Conservation (phyloP, 2,113 vertebrate genomes). For the Antechinus flavipes region DNA sequence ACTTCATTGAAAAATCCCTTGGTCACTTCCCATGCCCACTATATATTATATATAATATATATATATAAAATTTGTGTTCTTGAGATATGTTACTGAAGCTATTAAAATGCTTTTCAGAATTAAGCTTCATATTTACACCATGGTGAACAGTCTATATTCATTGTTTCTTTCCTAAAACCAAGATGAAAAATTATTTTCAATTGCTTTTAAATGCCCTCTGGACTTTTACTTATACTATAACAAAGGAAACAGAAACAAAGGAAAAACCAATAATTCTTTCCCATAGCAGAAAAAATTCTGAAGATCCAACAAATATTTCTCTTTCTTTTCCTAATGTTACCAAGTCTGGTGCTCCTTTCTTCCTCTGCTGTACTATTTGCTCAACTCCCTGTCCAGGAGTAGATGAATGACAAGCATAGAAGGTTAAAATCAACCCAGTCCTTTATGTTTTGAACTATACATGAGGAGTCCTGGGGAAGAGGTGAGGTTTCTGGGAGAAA, state of each 20-base stretch:
- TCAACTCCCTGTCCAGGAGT: background rate
- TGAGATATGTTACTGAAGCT: background rate
- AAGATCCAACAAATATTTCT: background rate
- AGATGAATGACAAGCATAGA: background rate
- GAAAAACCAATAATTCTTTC: background rate
- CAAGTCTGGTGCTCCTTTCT: background rate
- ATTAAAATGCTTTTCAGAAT: background rate
- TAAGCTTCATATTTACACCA: background rate
- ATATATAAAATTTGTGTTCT: background rate
- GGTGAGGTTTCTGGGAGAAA: background rate
- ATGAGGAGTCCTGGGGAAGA: background rate
- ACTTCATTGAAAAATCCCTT: background rate
- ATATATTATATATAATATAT: background rate
- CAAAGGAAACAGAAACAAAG: background rate
- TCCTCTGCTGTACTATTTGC: background rate
- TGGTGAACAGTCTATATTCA: background rate
- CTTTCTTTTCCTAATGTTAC: background rate
- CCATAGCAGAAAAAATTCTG: background rate
- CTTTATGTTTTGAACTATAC: background rate
- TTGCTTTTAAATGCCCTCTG: background rate
- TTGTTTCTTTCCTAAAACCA: background rate
- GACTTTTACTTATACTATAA: background rate
- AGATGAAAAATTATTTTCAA: background rate
- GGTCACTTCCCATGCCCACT: background rate
- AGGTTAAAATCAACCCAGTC: background rate